Evolutionary conservation across 2,888 invertebrate genomes (phyloP).

Genomic region (Lepidochrysops patricia): DNA sequence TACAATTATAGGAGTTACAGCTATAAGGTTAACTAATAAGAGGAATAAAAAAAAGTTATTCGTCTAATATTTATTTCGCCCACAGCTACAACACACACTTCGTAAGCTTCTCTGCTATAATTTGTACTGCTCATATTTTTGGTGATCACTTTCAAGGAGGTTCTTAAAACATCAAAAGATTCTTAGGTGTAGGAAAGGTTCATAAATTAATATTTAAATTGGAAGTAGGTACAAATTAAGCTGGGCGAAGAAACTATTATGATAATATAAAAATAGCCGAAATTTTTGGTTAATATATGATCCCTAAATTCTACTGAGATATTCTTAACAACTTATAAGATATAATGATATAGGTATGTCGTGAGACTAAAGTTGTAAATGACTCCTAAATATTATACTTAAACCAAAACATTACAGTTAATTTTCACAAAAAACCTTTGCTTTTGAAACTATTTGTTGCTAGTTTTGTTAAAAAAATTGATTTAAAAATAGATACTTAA

Average conservation of each 20-base stretch:
- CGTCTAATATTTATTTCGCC: slow-evolving; percentile 64
- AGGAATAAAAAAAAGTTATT: slow-evolving; percentile 21
- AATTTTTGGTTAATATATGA: slow-evolving; percentile 53
- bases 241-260: slow-evolving; percentile 21
- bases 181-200: background rate
- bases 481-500: background rate
- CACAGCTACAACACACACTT: slow-evolving; percentile 35
- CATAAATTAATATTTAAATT: background rate
- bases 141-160: slow-evolving; percentile 14
- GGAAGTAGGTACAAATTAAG: slow-evolving; percentile 19
- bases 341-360: slow-evolving; percentile 19
- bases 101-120: slow-evolving; percentile 36
- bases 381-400: background rate
- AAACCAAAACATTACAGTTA: too few species aligned
- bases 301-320: slow-evolving; percentile 36
- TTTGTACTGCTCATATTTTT: slow-evolving; percentile 61
- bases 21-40: too few species aligned
- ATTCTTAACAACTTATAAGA: slow-evolving; percentile 33
- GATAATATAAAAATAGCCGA: slow-evolving; percentile 52
- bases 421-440: too few species aligned
- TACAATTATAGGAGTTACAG: too few species aligned
- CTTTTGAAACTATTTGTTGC: too few species aligned
- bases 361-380: background rate
- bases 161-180: background rate
- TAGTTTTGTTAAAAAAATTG: background rate